Evolutionary conservation across 2,113 vertebrate species (phyloP).

Genomic region (Otis tarda): DNA sequence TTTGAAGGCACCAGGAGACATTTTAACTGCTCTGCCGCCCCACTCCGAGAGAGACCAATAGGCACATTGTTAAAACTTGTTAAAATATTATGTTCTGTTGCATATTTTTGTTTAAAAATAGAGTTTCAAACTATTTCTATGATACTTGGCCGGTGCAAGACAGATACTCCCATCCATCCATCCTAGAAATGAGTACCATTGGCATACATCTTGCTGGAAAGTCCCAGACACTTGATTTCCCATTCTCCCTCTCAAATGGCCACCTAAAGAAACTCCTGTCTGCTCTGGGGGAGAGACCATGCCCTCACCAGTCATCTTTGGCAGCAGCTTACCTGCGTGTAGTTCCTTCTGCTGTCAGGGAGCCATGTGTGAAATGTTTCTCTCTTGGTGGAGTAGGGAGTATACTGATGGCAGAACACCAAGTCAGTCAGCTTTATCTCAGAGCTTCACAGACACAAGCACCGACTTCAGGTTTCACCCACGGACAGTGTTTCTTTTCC

Average conservation of each 20-base stretch:
- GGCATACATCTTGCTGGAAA: background rate
- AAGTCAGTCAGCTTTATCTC: constrained; percentile 38
- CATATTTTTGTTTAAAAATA: background rate
- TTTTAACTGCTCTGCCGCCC: background rate
- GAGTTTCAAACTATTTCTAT: background rate
- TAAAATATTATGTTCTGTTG: background rate
- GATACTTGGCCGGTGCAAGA: background rate
- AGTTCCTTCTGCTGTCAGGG: background rate
- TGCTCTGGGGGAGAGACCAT: background rate
- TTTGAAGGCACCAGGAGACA: background rate
- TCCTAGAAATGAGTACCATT: background rate
- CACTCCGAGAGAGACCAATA: background rate
- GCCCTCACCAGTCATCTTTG: background rate
- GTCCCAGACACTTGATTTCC: background rate
- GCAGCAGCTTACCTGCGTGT: background rate
- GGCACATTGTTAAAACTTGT: background rate
- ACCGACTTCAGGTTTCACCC: background rate
- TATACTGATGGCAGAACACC: constrained; percentile 37
- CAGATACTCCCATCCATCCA: background rate
- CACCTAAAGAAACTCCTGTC: background rate
- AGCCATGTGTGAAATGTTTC: background rate
- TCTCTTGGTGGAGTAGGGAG: background rate
- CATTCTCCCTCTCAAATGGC: background rate
- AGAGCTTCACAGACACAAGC: background rate
- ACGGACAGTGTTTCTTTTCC: background rate